phyloP scores from a whole-genome alignment of 2,888 invertebrate genomes.

The Polylopha cassiicola region DNA sequence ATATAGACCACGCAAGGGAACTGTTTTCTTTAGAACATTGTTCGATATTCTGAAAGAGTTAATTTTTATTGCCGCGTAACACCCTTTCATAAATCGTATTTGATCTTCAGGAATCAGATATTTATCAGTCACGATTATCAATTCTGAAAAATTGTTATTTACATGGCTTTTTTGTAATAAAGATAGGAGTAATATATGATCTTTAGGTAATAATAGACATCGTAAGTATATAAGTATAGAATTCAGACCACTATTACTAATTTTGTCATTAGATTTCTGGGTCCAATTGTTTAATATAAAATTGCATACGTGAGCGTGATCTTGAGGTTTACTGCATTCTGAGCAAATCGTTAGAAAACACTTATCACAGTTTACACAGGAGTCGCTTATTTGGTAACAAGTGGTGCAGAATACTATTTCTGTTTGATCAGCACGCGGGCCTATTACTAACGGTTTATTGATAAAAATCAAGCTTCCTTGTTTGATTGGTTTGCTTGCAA shows the following conservation, averaged over 20 bases:
- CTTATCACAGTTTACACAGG: constrained; percentile 68
- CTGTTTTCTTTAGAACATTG: constrained; percentile 38
- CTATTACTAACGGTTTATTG: constrained; percentile 81
- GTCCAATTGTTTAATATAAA: constrained; percentile 75
- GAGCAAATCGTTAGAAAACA: constrained; percentile 83
- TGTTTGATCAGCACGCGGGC: constrained; percentile 76
- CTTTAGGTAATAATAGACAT: constrained; percentile 45
- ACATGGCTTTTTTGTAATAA: constrained; percentile 58
- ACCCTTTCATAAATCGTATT: constrained; percentile 66
- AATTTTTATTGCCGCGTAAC: constrained; percentile 77
- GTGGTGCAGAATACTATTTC: constrained; percentile 77
- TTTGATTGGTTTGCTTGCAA: constrained; percentile 79
- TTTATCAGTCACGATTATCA: constrained; percentile 61
- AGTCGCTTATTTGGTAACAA: constrained; percentile 74
- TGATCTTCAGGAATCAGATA: constrained; percentile 69
- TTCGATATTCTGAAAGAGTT: constrained; percentile 80
- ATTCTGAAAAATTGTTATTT: constrained; percentile 59
- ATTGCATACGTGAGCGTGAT: constrained; percentile 79
- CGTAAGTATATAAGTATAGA: constrained; percentile 50
- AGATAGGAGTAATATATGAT: constrained; percentile 61
- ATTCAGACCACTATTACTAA: constrained; percentile 35
- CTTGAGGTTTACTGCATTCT: constrained; percentile 70
- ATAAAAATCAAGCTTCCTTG: constrained; percentile 81
- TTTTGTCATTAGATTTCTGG: constrained; percentile 27
- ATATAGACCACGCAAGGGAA: constrained; percentile 79